phyloP scores from a whole-genome alignment of 2,888 invertebrate genomes.

The Mesorhabditis spiculigera region DNA sequence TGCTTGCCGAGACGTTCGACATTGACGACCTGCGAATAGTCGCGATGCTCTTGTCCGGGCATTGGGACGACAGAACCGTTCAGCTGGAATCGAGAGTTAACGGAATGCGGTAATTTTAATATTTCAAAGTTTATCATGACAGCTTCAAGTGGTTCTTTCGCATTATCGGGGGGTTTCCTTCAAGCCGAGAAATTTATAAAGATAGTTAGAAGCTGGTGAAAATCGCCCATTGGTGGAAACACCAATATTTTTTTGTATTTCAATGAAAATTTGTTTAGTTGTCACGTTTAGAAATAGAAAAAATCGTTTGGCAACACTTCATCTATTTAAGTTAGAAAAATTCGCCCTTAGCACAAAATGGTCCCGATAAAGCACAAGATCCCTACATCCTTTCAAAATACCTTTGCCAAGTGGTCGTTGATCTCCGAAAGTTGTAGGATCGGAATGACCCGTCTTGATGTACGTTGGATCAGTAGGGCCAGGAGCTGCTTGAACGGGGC shows the following conservation, averaged over 20 bases:
- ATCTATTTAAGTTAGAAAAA: too few relatives aligned
- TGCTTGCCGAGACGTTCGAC: slow-evolving; percentile 71
- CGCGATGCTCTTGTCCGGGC: slow-evolving; percentile 70
- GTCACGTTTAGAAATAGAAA: too few relatives aligned
- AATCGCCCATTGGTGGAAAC: too few relatives aligned
- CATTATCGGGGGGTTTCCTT: too few relatives aligned
- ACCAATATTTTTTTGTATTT: not conserved
- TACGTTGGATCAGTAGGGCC: not conserved
- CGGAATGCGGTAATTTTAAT: not conserved
- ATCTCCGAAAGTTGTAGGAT: slow-evolving; percentile 13
- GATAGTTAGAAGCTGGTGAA: too few relatives aligned
- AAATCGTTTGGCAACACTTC: too few relatives aligned
- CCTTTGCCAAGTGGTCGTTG: slow-evolving; percentile 9
- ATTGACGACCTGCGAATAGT: slow-evolving; percentile 9
- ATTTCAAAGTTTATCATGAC: not conserved
- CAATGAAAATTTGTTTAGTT: not conserved
- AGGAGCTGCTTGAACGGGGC: slow-evolving; percentile 24
- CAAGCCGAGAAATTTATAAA: too few relatives aligned
- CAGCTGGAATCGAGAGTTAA: slow-evolving; percentile 67
- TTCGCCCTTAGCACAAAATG: too few relatives aligned
- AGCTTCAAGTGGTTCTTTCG: too few relatives aligned
- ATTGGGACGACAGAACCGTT: slow-evolving; percentile 80
- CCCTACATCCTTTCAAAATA: not conserved
- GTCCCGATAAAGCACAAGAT: too few relatives aligned
- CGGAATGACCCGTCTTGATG: not conserved